Base-by-base conservation (phyloP, 1,140 invertebrate genomes). In the Episyrphus balteatus region DNA sequence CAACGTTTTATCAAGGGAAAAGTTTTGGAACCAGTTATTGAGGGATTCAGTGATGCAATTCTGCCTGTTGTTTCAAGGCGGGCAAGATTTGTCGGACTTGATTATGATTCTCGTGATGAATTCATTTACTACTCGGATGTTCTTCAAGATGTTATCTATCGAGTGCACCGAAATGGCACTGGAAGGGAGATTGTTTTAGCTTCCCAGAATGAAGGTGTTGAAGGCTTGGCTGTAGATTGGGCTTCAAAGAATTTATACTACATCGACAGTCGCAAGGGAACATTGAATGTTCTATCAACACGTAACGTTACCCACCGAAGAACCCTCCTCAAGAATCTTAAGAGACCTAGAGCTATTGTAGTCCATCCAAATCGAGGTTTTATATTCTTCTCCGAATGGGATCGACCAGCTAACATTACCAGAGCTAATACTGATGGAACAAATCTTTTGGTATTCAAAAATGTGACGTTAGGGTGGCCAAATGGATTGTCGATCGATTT, bases 121-220 rank as follows among this genome's bases (percentile, higher is more conserved):
- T 87, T 90, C 55, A 94, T 98, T 47, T 98, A 96, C 62, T 97
- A 94, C 70, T 96, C 92, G 2, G 94, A 98, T 63, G 93, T 97
- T 1, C 75, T 94, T n/a, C 86, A 95, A 70, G 90, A 95, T 66
- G 92, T 96, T 0, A 97, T 98, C 53, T 96, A 95, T 63, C 76
- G 92, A 40, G 84, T 93, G 1, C 86, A 89, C 55, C 77, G 84
- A 49, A 92, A 92, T 67, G 91, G 91, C 47, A 90, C 88, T 1
- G 83, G 84, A 0, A 76, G 84, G 9, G 91, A 95, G 68, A 94
- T 93, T 43, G 91, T 97, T 0, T 62, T 98, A 15, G 91, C 92
- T 10, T 94, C 91, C 14, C 92, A 96, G 63, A 97, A 98, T 59
- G 93, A 97, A 72, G 92, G 92, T 1, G 93, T 99, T 0, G 94